Conservation (phyloP, 2,113 vertebrate genomes). For the Bubo scandiacus region DNA sequence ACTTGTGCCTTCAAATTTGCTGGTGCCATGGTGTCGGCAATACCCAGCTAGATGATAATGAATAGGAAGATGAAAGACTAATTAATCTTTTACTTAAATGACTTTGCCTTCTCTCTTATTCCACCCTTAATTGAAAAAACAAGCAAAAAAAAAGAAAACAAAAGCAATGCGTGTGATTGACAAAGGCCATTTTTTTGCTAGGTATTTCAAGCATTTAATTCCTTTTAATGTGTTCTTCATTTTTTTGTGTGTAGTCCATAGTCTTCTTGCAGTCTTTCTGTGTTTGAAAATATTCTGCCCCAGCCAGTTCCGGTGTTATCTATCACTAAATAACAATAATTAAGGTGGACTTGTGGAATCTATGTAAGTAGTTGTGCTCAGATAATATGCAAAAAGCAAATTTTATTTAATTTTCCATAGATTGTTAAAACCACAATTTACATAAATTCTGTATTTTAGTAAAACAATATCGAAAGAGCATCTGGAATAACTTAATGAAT, state of each 20-base stretch:
- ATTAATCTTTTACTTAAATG: not conserved
- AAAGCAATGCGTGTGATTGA: not conserved
- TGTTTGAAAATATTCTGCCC: not conserved
- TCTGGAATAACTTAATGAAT: not conserved
- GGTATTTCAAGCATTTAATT: not conserved
- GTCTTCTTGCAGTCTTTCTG: not conserved
- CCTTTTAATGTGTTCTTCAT: not conserved
- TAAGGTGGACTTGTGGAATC: not conserved
- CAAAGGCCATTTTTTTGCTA: not conserved
- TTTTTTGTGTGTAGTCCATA: not conserved
- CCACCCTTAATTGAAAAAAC: not conserved
- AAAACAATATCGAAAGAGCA: not conserved
- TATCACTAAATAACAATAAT: not conserved
- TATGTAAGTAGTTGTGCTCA: not conserved
- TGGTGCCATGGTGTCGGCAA: not conserved
- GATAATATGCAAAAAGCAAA: accelerated
- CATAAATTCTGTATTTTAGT: not conserved
- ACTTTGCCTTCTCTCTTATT: not conserved
- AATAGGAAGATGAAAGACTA: not conserved
- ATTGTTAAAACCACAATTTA: not conserved
- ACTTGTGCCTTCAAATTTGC: not conserved
- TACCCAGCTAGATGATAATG: not conserved
- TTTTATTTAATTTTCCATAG: not conserved
- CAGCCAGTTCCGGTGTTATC: not conserved
- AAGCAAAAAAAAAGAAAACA: not conserved